Conservation (phyloP, 2,888 invertebrate species). For the Podotricha telesiphe region DNA sequence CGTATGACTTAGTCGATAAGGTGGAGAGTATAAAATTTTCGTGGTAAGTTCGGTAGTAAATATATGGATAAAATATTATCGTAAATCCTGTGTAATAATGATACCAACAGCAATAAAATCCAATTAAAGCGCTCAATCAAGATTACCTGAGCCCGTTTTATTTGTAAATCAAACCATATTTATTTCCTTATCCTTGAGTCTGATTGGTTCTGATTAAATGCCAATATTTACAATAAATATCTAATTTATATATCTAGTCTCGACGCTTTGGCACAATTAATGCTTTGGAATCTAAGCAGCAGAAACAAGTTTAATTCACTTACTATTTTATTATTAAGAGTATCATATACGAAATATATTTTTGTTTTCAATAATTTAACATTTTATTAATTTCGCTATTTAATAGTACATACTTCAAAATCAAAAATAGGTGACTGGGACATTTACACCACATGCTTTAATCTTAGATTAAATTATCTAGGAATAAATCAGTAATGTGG, state of each 20-base stretch:
- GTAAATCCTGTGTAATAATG: slow-evolving; percentile 12
- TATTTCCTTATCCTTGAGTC: slow-evolving; percentile 14
- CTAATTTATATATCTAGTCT: neutral
- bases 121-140: slow-evolving; percentile 22
- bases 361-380: neutral
- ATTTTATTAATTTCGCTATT: neutral
- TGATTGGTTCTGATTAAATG: slow-evolving; percentile 7
- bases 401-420: neutral
- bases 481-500: slow-evolving; percentile 19
- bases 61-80: neutral
- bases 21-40: neutral
- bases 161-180: slow-evolving; percentile 27
- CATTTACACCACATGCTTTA: slow-evolving; percentile 3
- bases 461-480: neutral
- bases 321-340: neutral
- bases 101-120: slow-evolving; percentile 15
- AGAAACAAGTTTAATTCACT: neutral
- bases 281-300: neutral
- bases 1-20: neutral
- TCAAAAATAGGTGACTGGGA: slow-evolving; percentile 8
- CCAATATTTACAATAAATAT: slow-evolving; percentile 15
- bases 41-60: neutral
- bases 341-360: neutral
- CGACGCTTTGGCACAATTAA: neutral
- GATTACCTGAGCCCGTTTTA: slow-evolving; percentile 19